phyloP scores from a whole-genome alignment of 2,888 invertebrate genomes.

The Drosophila paranaensis region DNA sequence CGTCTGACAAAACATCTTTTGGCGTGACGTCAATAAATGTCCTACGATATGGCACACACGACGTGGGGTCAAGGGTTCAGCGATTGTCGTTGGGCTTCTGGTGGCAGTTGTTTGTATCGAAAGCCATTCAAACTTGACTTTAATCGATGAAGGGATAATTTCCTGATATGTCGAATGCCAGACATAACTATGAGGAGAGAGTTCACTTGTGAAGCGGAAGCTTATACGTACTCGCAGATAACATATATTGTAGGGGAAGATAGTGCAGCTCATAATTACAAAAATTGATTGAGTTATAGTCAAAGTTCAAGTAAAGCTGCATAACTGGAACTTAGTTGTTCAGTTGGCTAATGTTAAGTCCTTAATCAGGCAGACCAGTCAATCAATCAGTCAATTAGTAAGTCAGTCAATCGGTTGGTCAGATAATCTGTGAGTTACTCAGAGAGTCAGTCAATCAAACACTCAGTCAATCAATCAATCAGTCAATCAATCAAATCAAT shows the following conservation, averaged over 20 bases:
- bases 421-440: neutral
- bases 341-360: neutral
- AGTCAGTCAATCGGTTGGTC: neutral
- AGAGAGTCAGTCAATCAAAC: neutral
- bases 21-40: slow-evolving; percentile 58
- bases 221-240: neutral
- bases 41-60: slow-evolving; percentile 7
- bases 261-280: neutral
- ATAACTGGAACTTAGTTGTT: neutral
- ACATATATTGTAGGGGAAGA: neutral
- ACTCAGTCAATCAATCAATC: neutral
- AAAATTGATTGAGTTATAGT: neutral
- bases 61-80: slow-evolving; percentile 41
- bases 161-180: neutral
- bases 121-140: neutral
- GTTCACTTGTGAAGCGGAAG: neutral
- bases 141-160: neutral
- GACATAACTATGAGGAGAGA: neutral
- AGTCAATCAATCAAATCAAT: neutral
- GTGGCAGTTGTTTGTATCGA: neutral
- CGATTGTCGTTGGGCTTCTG: neutral
- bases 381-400: neutral
- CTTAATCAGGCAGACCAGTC: neutral
- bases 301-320: neutral
- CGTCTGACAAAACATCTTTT: slow-evolving; percentile 17